These are phyloP conservation scores for Heliconius himera DNA, from an alignment of 1,140 invertebrate species.

Conservation along the genomic window DNA sequence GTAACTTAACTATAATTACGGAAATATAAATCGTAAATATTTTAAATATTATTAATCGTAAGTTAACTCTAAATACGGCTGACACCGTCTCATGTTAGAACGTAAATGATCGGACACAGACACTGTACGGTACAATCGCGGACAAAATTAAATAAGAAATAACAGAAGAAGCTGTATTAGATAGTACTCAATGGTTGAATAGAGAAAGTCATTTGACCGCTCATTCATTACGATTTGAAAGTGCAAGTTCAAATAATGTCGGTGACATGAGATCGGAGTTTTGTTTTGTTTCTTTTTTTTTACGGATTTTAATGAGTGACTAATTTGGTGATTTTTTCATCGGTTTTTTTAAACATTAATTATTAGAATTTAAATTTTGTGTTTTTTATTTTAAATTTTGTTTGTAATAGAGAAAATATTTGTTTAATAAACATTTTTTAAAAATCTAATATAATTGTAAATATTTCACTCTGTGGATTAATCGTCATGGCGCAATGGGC, in stretches of 20 bases:
- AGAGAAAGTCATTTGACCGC: slow-evolving; percentile 40
- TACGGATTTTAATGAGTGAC: not conserved
- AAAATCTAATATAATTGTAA: too few relatives aligned
- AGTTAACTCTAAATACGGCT: slow-evolving; percentile 47
- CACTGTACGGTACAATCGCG: slow-evolving; percentile 51
- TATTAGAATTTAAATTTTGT: too few relatives aligned
- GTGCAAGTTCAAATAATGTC: slow-evolving; percentile 40
- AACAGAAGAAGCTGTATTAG: slow-evolving; percentile 32
- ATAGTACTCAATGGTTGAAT: slow-evolving; percentile 24
- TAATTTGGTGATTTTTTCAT: not conserved
- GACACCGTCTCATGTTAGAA: slow-evolving; percentile 61
- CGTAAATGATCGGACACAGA: slow-evolving; percentile 55
- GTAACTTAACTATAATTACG: slow-evolving; percentile 43
- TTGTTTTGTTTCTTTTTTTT: not conserved
- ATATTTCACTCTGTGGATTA: too few relatives aligned
- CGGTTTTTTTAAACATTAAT: too few relatives aligned
- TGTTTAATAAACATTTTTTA: too few relatives aligned
- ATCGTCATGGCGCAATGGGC: too few relatives aligned
- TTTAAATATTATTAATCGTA: not conserved
- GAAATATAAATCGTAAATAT: not conserved
- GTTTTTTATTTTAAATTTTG: too few relatives aligned
- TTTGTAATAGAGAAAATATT: too few relatives aligned
- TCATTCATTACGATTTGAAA: slow-evolving; percentile 44
- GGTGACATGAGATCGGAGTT: not conserved
- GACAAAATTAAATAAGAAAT: slow-evolving; percentile 37